A percentile compares a stretch with the other conserved stretches of the same genome.
Evolutionary conservation across 2,888 invertebrate species (phyloP).

Genomic region (Dolomedes plantarius): DNA sequence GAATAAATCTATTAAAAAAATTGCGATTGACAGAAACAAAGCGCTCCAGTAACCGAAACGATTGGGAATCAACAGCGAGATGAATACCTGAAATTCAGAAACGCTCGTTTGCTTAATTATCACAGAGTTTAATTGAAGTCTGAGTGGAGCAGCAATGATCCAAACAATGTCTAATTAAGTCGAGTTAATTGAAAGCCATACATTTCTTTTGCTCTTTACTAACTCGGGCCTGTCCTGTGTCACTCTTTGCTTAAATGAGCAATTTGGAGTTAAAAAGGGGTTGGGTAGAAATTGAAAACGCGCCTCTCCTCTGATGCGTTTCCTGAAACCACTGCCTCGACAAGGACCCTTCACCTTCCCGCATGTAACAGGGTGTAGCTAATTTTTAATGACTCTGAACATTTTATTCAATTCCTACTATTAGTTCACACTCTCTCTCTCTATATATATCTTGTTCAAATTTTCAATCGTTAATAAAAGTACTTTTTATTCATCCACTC

Average conservation of each 20-base stretch:
- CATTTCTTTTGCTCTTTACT: conserved; percentile 27
- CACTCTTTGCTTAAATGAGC: neutral
- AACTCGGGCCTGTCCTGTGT: conserved; percentile 16
- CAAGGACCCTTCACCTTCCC: too few relatives aligned
- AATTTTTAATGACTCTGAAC: too few relatives aligned
- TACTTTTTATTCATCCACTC: too few relatives aligned
- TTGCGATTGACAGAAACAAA: neutral
- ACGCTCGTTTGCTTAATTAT: neutral
- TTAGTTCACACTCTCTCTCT: too few relatives aligned
- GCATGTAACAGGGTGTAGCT: too few relatives aligned
- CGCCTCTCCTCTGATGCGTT: too few relatives aligned
- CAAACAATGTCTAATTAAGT: conserved; percentile 45
- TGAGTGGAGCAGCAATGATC: neutral
- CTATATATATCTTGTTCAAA: too few relatives aligned
- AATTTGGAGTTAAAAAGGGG: conserved; percentile 5
- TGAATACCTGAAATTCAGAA: neutral
- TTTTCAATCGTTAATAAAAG: too few relatives aligned
- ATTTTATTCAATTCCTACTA: too few relatives aligned
- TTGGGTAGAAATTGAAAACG: conserved; percentile 15
- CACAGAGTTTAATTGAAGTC: neutral
- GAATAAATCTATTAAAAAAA: neutral
- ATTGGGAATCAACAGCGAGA: neutral
- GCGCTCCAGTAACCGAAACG: neutral
- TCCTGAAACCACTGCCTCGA: too few relatives aligned
- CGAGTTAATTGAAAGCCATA: conserved; percentile 44